phyloP scores from a whole-genome alignment of 2,888 invertebrate species.

The Chrysotoxum bicinctum region DNA sequence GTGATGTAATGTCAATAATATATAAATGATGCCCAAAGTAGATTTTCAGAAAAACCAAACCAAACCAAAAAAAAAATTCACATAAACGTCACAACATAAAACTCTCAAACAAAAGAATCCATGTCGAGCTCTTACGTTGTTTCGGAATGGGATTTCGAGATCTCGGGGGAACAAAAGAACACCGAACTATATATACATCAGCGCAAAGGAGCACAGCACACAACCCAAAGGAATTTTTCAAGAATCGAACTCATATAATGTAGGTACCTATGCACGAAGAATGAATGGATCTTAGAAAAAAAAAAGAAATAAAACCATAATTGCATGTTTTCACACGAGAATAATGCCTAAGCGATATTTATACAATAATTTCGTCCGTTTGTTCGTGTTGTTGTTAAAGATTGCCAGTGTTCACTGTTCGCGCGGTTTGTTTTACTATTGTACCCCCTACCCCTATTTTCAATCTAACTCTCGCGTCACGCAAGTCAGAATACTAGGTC shows the following conservation, averaged over 20 bases:
- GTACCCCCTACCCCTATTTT: neutral
- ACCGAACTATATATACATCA: conserved; percentile 1
- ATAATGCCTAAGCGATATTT: conserved; percentile 73
- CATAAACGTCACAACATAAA: conserved; percentile 61
- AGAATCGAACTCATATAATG: conserved; percentile 9
- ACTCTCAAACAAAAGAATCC: conserved; percentile 43
- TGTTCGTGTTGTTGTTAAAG: conserved; percentile 32
- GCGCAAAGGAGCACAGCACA: neutral
- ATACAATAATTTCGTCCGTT: conserved; percentile 67
- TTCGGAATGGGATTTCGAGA: conserved; percentile 2
- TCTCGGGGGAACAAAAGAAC: conserved; percentile 23
- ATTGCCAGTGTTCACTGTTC: conserved; percentile 23
- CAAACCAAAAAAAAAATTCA: conserved; percentile 46
- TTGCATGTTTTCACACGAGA: conserved; percentile 80
- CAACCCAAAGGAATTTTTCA: conserved; percentile 32
- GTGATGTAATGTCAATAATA: conserved; percentile 66
- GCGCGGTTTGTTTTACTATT: conserved; percentile 59
- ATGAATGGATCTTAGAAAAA: conserved; percentile 36
- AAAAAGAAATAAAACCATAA: conserved; percentile 77
- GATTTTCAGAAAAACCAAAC: conserved; percentile 21
- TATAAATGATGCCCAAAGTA: conserved; percentile 17
- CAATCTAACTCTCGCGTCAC: neutral
- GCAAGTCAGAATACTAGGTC: neutral
- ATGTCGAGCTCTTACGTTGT: neutral
- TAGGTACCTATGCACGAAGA: neutral